Conservation (phyloP, 1,140 invertebrate species). For the Euglossa dilemma region DNA sequence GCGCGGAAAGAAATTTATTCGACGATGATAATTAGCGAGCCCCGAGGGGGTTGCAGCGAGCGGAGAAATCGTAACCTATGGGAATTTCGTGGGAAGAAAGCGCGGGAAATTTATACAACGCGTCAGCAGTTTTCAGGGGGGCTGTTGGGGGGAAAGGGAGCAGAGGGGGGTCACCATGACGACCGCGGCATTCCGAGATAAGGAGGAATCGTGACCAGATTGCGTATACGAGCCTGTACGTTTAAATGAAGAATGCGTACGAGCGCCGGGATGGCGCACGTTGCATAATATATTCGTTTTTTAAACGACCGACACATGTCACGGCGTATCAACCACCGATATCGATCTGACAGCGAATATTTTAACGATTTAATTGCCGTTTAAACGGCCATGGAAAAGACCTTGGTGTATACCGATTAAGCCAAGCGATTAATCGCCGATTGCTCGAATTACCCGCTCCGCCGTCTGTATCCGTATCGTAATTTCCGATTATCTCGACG, state of each 20-base stretch:
- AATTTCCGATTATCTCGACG: not conserved
- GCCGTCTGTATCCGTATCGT: not conserved
- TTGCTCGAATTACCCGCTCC: not conserved
- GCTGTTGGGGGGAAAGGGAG: not conserved
- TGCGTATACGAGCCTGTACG: constrained; percentile 24
- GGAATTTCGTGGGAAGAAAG: constrained; percentile 10
- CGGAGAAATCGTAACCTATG: not conserved
- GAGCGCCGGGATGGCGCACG: not conserved
- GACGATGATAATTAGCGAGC: not conserved
- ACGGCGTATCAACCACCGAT: not conserved
- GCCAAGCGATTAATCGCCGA: not conserved
- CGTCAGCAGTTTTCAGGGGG: constrained; percentile 31
- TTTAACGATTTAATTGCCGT: not conserved
- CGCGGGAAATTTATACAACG: constrained; percentile 35
- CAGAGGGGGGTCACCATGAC: constrained; percentile 18
- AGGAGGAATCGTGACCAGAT: constrained; percentile 53
- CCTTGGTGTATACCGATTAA: not conserved
- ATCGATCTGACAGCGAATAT: not conserved
- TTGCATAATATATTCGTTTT: constrained; percentile 23
- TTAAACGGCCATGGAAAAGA: not conserved
- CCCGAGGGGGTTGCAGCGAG: too few species aligned
- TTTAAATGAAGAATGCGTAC: constrained; percentile 35
- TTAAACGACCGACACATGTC: not conserved
- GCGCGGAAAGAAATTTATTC: not conserved
- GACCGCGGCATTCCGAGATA: constrained; percentile 47